These are phyloP conservation scores for Volucella bombylans DNA, from an alignment of 2,888 invertebrate species.

Conservation along the genomic window DNA sequence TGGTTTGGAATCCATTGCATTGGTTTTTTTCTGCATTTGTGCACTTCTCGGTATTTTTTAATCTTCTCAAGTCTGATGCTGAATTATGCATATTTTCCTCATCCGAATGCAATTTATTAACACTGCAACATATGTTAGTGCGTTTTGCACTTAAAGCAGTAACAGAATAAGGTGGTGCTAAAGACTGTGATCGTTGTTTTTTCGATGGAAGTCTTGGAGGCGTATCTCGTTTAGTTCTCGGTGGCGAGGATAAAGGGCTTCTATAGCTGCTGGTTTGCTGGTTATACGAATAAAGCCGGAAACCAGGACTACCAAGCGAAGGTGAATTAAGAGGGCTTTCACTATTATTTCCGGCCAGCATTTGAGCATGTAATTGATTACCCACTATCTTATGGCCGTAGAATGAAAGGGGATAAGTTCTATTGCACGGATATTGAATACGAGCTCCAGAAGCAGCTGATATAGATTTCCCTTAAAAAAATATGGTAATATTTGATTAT, in stretches of 20 bases:
- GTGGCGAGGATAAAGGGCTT: slow-evolving; percentile 85
- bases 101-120: slow-evolving; percentile 85
- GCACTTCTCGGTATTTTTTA: slow-evolving; percentile 74
- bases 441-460: slow-evolving; percentile 94
- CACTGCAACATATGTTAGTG: slow-evolving; percentile 87
- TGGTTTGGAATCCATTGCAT: slow-evolving; percentile 80
- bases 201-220: slow-evolving; percentile 84
- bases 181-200: slow-evolving; percentile 90
- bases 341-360: slow-evolving; percentile 82
- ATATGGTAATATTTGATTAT: background rate
- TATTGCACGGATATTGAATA: slow-evolving; percentile 92
- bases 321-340: slow-evolving; percentile 81
- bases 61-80: slow-evolving; percentile 52
- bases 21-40: slow-evolving; percentile 70
- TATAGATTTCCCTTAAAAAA: slow-evolving; percentile 91
- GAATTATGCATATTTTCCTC: slow-evolving; percentile 42
- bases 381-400: slow-evolving; percentile 86
- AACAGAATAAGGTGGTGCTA: slow-evolving; percentile 86
- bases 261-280: slow-evolving; percentile 76
- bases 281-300: slow-evolving; percentile 80
- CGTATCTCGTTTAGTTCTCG: slow-evolving; percentile 83
- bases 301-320: slow-evolving; percentile 82
- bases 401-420: slow-evolving; percentile 90
- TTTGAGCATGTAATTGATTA: slow-evolving; percentile 82
- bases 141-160: slow-evolving; percentile 77